phyloP scores from a whole-genome alignment of 2,113 vertebrate species.

The Arothron firmamentum region DNA sequence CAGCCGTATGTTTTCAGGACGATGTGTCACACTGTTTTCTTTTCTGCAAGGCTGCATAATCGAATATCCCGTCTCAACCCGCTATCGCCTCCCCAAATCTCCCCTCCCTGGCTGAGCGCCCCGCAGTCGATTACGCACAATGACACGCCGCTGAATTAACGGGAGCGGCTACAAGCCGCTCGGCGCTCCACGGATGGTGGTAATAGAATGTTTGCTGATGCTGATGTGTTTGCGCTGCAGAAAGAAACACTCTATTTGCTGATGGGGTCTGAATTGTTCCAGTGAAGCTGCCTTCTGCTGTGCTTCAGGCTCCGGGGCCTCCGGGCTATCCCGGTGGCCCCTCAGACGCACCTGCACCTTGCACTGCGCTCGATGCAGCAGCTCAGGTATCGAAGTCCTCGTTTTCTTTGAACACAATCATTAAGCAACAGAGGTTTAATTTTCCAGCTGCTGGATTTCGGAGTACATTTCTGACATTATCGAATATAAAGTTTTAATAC shows the following conservation, averaged over 20 bases:
- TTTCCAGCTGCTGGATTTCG: no score
- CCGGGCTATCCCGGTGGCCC: not conserved
- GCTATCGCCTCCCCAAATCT: not conserved
- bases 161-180: not conserved
- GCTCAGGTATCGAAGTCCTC: not conserved
- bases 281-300: no score
- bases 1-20: conserved; percentile 11
- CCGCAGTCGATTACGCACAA: conserved; percentile 32
- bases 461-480: not conserved
- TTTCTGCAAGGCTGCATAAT: no score
- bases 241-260: no score
- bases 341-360: conserved; percentile 18
- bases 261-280: no score
- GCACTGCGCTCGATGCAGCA: conserved; percentile 32
- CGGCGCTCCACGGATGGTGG: not conserved
- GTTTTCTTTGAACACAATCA: not conserved
- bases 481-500: not conserved
- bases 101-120: not conserved
- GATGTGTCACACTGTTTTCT: no score
- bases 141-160: conserved; percentile 30
- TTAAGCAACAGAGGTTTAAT: no score
- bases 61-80: not conserved
- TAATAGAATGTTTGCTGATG: not conserved
- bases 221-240: not conserved
- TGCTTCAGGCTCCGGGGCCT: not conserved